phyloP scores from a whole-genome alignment of 2,113 vertebrate species.

The Muntiacus reevesi region DNA sequence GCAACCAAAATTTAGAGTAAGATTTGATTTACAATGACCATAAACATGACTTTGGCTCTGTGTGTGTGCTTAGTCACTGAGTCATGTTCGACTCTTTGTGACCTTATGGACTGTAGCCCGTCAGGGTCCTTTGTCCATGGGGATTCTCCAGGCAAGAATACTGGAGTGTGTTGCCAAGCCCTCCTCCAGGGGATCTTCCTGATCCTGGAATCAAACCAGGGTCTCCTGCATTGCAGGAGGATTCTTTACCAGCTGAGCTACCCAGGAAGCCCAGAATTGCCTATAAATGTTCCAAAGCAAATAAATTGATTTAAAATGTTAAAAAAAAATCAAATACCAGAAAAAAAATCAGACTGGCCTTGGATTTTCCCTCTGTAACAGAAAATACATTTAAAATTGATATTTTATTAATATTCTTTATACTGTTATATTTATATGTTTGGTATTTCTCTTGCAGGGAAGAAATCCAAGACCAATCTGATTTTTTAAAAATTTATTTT shows the following conservation, averaged over 20 bases:
- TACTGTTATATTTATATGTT: background rate
- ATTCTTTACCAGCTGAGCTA: too few species aligned
- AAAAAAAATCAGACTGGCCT: background rate
- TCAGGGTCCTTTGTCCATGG: background rate
- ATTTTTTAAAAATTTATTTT: background rate
- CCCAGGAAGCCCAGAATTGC: too few species aligned
- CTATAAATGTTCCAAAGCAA: background rate
- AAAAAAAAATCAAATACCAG: background rate
- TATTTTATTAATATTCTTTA: background rate
- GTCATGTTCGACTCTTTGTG: fast-evolving
- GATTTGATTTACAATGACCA: background rate
- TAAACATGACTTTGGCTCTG: background rate
- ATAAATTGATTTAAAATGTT: background rate
- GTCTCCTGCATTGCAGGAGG: too few species aligned
- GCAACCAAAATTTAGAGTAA: background rate
- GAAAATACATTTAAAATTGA: background rate
- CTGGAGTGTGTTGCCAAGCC: background rate
- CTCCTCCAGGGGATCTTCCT: too few species aligned
- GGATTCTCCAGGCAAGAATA: background rate
- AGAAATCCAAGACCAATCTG: background rate
- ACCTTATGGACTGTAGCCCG: background rate
- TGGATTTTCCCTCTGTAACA: background rate
- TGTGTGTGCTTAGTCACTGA: background rate
- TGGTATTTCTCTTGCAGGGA: background rate
- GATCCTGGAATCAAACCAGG: too few species aligned